Evolutionary conservation across 2,797 vertebrate species (phyloP), one percentile per base, ranked within the genome.

Genomic region (Lepilemur septentrionalis): DNA sequence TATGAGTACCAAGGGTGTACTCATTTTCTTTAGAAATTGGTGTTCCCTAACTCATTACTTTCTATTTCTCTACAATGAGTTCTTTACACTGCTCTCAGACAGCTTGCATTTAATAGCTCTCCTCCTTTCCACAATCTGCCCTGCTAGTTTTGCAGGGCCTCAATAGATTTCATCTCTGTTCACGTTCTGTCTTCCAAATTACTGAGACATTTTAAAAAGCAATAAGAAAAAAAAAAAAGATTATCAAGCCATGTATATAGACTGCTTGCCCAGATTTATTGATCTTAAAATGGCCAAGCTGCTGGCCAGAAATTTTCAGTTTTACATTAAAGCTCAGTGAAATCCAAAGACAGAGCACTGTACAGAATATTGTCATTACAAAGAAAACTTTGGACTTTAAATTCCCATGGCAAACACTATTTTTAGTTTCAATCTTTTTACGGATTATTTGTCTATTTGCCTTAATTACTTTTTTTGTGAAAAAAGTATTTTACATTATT

Each of bases 51-150:
- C 59, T 94, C 63, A 48, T 94, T 67, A 89, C 72, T 78, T 92
- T 92, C 23, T 97, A 14, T 97, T 96, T 93, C 70, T 97, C 96
- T 28, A 1, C 94, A 95, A 38, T 86, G 94, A 97, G 89, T 97
- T 98, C 65, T 61, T 2, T 96, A 79, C 90, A 61, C 73, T 97
- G 73, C 88, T 96, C 43, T 73, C 65, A 94, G 43, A 76, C 83
- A 13, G 89, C 89, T 75, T 89, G 0, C 84, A 43, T 95, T 95
- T 91, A 96, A 96, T 70, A 96, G 87, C 41, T 61, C 48, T 23
- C 2, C 59, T 65, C 92, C 46, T 89, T 96, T 70, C 61, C 79
- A 10, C 96, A 93, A 61, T 41, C 55, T 89, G 43, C 57, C 73
- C 6, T 79, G 65, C 95, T 87, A 48, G 28, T 84, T 96, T 78